A percentile compares a stretch with the other conserved stretches of the same genome.
Evolutionary conservation across 1,140 invertebrate genomes (phyloP).

Genomic region (Bombus sibiricus): DNA sequence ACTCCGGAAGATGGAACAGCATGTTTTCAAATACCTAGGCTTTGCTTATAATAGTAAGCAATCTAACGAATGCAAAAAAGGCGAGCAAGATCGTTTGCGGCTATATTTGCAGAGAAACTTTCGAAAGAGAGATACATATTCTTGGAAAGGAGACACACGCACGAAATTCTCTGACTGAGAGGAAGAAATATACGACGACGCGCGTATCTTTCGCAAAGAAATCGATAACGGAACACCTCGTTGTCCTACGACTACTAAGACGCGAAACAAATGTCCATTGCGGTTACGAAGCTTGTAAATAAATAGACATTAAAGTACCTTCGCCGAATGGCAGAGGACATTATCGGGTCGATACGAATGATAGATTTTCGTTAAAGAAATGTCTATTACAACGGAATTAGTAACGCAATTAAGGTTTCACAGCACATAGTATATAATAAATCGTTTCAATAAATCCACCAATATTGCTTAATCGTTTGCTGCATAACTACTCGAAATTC

Average conservation of each 20-base stretch:
- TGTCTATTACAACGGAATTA: constrained; percentile 11
- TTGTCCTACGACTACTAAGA: too few species aligned
- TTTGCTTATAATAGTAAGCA: constrained; percentile 6
- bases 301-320: constrained; percentile 11
- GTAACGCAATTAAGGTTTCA: constrained; percentile 11
- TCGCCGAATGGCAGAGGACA: background rate
- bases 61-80: constrained; percentile 16
- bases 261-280: background rate
- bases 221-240: constrained; percentile 32
- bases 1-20: constrained; percentile 21
- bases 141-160: background rate
- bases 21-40: constrained; percentile 5
- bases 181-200: constrained; percentile 3
- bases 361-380: constrained; percentile 12
- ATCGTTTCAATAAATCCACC: too few species aligned
- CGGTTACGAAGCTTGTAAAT: background rate
- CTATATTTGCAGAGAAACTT: constrained; percentile 32
- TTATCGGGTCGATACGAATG: background rate
- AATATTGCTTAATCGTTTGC: background rate
- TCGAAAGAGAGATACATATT: background rate
- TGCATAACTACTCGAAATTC: background rate
- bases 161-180: background rate
- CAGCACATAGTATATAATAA: too few species aligned
- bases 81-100: background rate
- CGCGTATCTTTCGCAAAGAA: background rate